phyloP scores from a whole-genome alignment of 2,797 vertebrate genomes.

The Leptoclinus maculatus region DNA sequence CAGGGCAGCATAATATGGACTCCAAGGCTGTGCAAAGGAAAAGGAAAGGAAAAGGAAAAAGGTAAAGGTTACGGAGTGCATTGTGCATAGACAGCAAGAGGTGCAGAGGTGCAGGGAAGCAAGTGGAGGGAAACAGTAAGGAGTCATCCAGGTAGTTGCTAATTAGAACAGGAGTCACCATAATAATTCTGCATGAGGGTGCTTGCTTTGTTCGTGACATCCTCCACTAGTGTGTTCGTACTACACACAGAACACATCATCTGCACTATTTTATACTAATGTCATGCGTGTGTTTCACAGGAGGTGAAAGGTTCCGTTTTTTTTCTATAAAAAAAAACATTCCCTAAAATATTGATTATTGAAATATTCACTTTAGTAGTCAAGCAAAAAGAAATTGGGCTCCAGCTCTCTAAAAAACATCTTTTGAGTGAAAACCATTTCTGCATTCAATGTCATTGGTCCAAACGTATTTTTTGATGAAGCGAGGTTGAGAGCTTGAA shows the following conservation, averaged over 20 bases:
- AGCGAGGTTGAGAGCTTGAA: constrained; percentile 9
- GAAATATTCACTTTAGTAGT: not conserved
- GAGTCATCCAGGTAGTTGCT: constrained; percentile 26
- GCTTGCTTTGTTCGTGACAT: constrained; percentile 20
- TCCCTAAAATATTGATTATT: not conserved
- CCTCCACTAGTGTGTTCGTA: not conserved
- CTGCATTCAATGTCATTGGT: not conserved
- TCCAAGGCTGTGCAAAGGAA: constrained; percentile 27
- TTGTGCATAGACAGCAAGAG: constrained; percentile 3
- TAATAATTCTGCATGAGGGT: constrained; percentile 14
- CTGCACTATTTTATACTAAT: not conserved
- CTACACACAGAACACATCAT: not conserved
- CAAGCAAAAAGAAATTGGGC: not conserved
- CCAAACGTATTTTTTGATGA: not conserved
- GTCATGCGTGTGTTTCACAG: not conserved
- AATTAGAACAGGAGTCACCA: constrained; percentile 29
- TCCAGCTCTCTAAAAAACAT: not conserved
- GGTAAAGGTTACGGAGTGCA: constrained; percentile 10
- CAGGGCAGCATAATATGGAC: constrained; percentile 25
- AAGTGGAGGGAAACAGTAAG: not conserved
- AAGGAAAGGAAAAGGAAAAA: constrained; percentile 1
- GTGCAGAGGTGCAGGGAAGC: constrained; percentile 10
- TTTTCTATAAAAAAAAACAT: not conserved
- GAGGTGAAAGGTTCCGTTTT: no score
- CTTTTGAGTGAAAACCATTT: constrained; percentile 1